Evolutionary conservation across 2,888 invertebrate species (phyloP).

Genomic region (Galerucella calmariensis): DNA sequence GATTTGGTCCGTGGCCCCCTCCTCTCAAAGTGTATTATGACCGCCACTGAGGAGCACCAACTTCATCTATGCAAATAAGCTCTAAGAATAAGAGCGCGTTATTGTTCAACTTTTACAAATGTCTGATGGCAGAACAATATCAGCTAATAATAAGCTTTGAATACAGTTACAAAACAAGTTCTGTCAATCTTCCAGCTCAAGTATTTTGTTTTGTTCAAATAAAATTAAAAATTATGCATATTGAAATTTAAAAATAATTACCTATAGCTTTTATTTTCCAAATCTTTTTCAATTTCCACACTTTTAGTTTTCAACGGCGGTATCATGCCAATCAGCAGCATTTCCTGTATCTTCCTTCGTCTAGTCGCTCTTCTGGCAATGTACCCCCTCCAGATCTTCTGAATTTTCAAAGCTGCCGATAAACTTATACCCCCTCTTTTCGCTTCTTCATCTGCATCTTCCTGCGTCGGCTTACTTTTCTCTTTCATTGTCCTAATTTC

Average conservation of each 20-base stretch:
- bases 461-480: slow-evolving; percentile 73
- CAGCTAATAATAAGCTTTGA: too few relatives aligned
- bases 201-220: too few relatives aligned
- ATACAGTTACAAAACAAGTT: too few relatives aligned
- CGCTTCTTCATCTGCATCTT: slow-evolving; percentile 46
- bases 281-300: slow-evolving; percentile 58
- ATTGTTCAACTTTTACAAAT: too few relatives aligned
- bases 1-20: too few relatives aligned
- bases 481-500: slow-evolving; percentile 85
- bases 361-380: slow-evolving; percentile 76
- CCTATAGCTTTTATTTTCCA: slow-evolving; percentile 67
- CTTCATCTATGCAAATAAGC: neutral
- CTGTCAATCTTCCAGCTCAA: too few relatives aligned
- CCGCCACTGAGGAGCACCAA: neutral
- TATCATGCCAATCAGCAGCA: slow-evolving; percentile 88
- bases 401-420: slow-evolving; percentile 84
- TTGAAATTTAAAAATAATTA: neutral
- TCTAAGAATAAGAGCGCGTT: too few relatives aligned
- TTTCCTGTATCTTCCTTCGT: slow-evolving; percentile 82
- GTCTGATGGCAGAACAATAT: too few relatives aligned
- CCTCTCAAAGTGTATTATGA: too few relatives aligned
- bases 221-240: neutral
- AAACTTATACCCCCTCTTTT: slow-evolving; percentile 65
- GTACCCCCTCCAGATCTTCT: slow-evolving; percentile 89
- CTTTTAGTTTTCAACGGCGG: slow-evolving; percentile 68